Conservation (phyloP, 53 echinoderm and acorn worm species). For the Mesocentrotus franciscanus region DNA sequence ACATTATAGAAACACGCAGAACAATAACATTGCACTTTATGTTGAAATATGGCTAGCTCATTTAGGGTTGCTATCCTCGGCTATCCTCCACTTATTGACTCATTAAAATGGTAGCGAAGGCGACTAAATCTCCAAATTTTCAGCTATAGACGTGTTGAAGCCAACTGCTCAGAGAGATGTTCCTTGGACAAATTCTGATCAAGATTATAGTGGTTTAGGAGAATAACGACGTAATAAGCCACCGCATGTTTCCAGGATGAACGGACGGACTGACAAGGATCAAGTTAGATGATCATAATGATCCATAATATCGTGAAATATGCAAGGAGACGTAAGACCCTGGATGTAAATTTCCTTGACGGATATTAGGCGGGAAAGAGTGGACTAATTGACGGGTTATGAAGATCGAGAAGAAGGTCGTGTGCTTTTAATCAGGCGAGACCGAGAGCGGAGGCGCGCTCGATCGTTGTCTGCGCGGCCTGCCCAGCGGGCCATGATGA, state of each 20-base stretch:
- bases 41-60: background rate
- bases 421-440: background rate
- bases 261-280: slow-evolving; percentile 8
- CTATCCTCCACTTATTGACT: background rate
- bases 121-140: background rate
- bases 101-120: background rate
- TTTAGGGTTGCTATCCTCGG: background rate
- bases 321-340: background rate
- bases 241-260: background rate
- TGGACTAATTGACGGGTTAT: background rate
- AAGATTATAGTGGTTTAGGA: background rate
- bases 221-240: background rate
- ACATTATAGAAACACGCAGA: background rate
- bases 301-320: background rate
- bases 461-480: background rate
- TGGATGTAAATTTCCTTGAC: slow-evolving; percentile 27
- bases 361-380: slow-evolving; percentile 35
- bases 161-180: background rate
- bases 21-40: background rate
- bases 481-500: background rate
- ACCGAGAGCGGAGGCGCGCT: background rate
- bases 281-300: slow-evolving; percentile 13
- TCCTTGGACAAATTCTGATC: background rate
- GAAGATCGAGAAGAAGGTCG: background rate
- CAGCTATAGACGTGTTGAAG: background rate